Evolutionary conservation across 2,113 vertebrate species (phyloP).

Genomic region (Zootoca vivipara): DNA sequence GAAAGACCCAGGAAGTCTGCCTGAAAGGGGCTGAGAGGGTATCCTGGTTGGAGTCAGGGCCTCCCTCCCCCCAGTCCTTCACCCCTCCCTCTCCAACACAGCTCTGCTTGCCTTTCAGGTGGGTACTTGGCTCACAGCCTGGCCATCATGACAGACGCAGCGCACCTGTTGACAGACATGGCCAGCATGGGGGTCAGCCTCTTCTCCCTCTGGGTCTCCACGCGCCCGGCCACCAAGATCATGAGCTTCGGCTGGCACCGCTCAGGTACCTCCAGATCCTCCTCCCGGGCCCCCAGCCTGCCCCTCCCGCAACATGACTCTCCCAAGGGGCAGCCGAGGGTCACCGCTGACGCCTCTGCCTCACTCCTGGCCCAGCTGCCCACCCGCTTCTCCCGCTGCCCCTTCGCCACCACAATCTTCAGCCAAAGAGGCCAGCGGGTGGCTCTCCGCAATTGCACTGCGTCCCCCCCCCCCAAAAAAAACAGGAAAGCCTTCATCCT

Average conservation of each 20-base stretch:
- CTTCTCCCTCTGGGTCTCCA: conserved; percentile 95
- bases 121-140: conserved; percentile 95
- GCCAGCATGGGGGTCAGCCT: conserved; percentile 96
- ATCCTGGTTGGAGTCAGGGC: background rate
- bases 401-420: background rate
- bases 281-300: background rate
- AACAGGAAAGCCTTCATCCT: too few species aligned
- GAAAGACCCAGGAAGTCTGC: too few species aligned
- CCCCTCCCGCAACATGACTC: too few species aligned
- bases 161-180: conserved; percentile 92
- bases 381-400: background rate
- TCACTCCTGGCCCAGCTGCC: background rate
- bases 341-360: too few species aligned
- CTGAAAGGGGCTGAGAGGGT: too few species aligned
- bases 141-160: conserved; percentile 96
- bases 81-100: background rate
- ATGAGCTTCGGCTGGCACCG: conserved; percentile 97
- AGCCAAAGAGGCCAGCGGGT: too few species aligned
- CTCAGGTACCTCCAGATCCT: conserved; percentile 77
- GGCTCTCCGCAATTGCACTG: too few species aligned
- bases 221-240: conserved; percentile 86
- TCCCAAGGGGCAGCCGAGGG: too few species aligned
- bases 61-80: background rate
- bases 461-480: too few species aligned
- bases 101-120: conserved; percentile 71